Evolutionary conservation across 2,113 vertebrate genomes (phyloP).

Genomic region (Nothoprocta perdicaria): DNA sequence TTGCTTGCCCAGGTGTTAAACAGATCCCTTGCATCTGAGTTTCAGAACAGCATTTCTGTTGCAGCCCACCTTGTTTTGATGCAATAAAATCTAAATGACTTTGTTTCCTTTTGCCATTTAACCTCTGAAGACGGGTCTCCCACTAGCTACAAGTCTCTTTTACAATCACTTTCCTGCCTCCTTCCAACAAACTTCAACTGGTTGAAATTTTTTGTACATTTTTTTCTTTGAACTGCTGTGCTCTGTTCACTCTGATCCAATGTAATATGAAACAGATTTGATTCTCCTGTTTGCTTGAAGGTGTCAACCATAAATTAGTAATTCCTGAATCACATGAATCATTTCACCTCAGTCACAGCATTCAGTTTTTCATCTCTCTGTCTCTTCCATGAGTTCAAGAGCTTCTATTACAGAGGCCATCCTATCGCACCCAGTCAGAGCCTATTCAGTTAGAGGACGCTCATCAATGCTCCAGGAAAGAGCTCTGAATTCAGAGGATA

Average conservation of each 20-base stretch:
- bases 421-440: neutral
- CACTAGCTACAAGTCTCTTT: slow-evolving; percentile 27
- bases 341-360: neutral
- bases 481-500: neutral
- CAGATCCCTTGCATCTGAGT: neutral
- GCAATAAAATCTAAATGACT: slow-evolving; percentile 48
- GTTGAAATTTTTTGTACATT: slow-evolving; percentile 24
- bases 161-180: slow-evolving; percentile 48
- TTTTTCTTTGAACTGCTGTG: slow-evolving; percentile 65
- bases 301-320: slow-evolving; percentile 61
- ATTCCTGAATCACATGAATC: slow-evolving; percentile 35
- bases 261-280: slow-evolving; percentile 71
- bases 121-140: neutral
- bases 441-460: neutral
- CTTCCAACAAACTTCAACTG: slow-evolving; percentile 38
- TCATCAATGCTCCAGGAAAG: neutral
- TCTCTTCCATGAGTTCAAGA: neutral
- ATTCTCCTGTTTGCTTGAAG: slow-evolving; percentile 64
- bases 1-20: slow-evolving; percentile 26
- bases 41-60: neutral
- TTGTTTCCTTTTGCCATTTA: slow-evolving; percentile 44
- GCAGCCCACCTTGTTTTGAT: neutral
- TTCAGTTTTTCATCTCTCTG: neutral
- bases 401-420: neutral
- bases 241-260: slow-evolving; percentile 54